A percentile compares a stretch with the other conserved stretches of the same genome.
phyloP scores from a whole-genome alignment of 2,113 vertebrate genomes.

The Procavia capensis region DNA sequence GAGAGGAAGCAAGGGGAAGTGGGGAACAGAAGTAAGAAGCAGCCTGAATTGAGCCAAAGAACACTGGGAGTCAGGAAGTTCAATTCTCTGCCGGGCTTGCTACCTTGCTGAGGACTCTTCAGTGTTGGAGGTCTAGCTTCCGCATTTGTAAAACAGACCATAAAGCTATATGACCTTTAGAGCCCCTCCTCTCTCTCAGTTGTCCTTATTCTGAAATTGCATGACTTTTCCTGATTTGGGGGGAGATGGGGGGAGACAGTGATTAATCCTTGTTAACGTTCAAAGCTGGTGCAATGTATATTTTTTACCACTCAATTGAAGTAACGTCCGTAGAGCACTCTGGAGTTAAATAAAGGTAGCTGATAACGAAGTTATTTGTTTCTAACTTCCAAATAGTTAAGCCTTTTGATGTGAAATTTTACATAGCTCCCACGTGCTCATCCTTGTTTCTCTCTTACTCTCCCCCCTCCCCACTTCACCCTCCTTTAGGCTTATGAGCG shows the following conservation, averaged over 20 bases:
- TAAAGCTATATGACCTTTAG: neutral
- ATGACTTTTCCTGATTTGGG: neutral
- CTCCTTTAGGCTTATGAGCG: slow-evolving; percentile 93
- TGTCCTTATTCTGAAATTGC: neutral
- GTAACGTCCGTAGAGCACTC: slow-evolving; percentile 34
- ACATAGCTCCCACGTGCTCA: slow-evolving; percentile 31
- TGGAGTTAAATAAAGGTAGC: slow-evolving; percentile 4
- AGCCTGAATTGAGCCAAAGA: neutral
- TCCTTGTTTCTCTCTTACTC: slow-evolving; percentile 53
- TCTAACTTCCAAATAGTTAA: slow-evolving; percentile 46
- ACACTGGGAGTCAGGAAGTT: rapidly evolving
- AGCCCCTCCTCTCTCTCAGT: neutral
- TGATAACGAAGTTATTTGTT: slow-evolving; percentile 1
- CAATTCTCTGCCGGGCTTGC: neutral
- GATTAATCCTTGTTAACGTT: slow-evolving; percentile 26
- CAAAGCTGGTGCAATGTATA: neutral
- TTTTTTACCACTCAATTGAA: slow-evolving; percentile 47
- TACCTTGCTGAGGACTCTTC: neutral
- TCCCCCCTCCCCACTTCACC: slow-evolving; percentile 56
- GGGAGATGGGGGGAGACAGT: neutral
- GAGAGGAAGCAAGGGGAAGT: neutral
- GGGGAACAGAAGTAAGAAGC: neutral
- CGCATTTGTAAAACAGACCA: neutral
- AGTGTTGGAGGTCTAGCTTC: neutral
- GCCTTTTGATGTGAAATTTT: neutral